Evolutionary conservation across 2,888 invertebrate species (phyloP).

Genomic region (Branchinecta sandiegonensis): DNA sequence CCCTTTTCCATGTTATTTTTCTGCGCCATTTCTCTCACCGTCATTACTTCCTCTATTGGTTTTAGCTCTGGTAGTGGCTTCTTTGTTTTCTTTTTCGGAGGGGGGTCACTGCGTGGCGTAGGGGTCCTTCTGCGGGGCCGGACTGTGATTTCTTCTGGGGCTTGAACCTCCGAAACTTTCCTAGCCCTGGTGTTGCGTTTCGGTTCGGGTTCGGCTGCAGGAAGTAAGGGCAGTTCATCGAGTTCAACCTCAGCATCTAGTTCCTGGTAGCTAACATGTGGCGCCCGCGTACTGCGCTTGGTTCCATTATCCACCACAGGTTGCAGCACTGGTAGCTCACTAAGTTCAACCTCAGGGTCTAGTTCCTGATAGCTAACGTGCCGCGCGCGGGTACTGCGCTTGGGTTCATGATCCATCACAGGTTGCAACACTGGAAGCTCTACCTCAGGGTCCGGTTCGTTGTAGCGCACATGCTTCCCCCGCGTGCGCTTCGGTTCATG

Average conservation of each 20-base stretch:
- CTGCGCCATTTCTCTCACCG: neutral
- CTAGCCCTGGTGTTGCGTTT: conserved; percentile 4
- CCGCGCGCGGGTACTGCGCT: neutral
- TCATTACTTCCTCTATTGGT: neutral
- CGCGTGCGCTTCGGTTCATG: neutral
- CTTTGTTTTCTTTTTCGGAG: conserved; percentile 2
- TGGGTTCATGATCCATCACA: neutral
- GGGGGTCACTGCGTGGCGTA: neutral
- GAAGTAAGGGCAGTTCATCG: neutral
- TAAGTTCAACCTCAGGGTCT: neutral
- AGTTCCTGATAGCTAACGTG: conserved; percentile 12
- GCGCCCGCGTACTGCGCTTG: neutral
- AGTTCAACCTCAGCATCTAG: neutral
- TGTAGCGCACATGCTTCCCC: neutral
- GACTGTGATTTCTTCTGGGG: neutral
- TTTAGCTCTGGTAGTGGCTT: neutral
- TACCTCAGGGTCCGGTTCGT: neutral
- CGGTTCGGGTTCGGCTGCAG: neutral
- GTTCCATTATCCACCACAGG: too few species aligned
- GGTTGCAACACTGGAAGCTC: too few species aligned
- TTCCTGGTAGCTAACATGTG: neutral
- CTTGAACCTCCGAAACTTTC: neutral
- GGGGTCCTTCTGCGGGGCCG: neutral
- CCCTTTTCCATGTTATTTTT: neutral
- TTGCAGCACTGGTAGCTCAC: neutral